Percentiles rank a stretch among this genome's conserved stretches.
These are phyloP conservation scores for Vanacampus margaritifer DNA, from an alignment of 2,113 vertebrate genomes.

Conservation along the genomic window DNA sequence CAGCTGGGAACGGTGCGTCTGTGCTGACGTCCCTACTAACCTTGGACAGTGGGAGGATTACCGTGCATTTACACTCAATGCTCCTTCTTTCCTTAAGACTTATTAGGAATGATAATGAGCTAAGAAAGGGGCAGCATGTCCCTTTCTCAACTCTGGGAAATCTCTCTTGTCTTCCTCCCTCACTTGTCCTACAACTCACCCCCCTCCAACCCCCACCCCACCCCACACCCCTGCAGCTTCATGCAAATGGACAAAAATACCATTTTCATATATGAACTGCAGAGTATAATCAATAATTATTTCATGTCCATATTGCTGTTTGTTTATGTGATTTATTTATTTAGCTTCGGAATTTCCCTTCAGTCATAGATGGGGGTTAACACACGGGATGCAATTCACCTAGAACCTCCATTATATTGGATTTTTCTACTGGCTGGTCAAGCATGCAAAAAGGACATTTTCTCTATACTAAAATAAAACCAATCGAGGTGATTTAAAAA, in stretches of 20 bases:
- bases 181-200: conserved; percentile 12
- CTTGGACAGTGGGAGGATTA: conserved; percentile 99
- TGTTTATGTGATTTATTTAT: conserved; percentile 80
- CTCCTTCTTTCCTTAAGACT: conserved; percentile 99
- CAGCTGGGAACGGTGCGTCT: conserved; percentile 73
- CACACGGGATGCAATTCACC: conserved; percentile 82
- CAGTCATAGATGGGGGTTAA: conserved; percentile 67
- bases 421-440: conserved; percentile 97
- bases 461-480: conserved; percentile 80
- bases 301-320: conserved; percentile 79
- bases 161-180: conserved; percentile 32
- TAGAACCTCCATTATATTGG: conserved; percentile 85
- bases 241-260: conserved; percentile 82
- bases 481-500: conserved; percentile 80
- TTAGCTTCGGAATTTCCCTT: conserved; percentile 79
- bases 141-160: conserved; percentile 77
- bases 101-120: conserved; percentile 99
- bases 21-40: conserved; percentile 94
- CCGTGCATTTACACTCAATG: conserved; percentile 97
- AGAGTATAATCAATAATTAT: conserved; percentile 80
- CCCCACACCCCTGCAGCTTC: too few species aligned
- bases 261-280: conserved; percentile 79
- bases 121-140: conserved; percentile 88
- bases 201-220: too few species aligned
- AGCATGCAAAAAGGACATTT: conserved; percentile 87